Percentiles rank a stretch among this genome's conserved stretches.
Conservation (phyloP, 2,113 vertebrate genomes). For the Gymnobelideus leadbeateri region DNA sequence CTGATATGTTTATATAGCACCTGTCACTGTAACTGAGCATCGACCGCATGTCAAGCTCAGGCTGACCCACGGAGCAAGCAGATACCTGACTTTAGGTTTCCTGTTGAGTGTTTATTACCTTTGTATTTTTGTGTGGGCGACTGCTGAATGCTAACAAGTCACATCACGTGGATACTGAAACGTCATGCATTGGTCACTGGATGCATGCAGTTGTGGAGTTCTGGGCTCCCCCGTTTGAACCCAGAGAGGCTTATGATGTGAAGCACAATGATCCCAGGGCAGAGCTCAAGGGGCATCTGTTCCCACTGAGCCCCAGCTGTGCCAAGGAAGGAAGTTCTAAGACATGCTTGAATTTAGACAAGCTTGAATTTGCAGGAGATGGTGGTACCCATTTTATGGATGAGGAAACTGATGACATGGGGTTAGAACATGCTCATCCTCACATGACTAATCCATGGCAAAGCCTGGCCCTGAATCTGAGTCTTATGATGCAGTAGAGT, state of each 20-base stretch:
- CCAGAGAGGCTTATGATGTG: not conserved
- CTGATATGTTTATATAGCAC: not conserved
- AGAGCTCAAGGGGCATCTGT: not conserved
- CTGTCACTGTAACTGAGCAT: not conserved
- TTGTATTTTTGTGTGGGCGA: constrained; percentile 3
- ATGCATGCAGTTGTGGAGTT: not conserved
- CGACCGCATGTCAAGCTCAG: not conserved
- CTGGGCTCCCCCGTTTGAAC: not conserved
- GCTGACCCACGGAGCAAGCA: constrained; percentile 27
- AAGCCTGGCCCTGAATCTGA: not conserved
- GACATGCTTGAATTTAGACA: not conserved
- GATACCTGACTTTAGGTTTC: not conserved
- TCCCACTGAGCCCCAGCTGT: not conserved
- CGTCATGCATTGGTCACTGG: not conserved
- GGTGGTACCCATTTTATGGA: not conserved
- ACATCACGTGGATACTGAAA: not conserved
- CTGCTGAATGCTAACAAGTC: constrained; percentile 48
- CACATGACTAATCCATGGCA: not conserved
- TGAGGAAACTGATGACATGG: not conserved
- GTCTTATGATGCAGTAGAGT: not conserved
- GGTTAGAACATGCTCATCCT: not conserved
- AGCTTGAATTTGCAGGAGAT: not conserved
- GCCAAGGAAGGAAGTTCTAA: not conserved
- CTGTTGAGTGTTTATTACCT: constrained; percentile 31
- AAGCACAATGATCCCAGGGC: not conserved